These are phyloP conservation scores for Ictalurus furcatus DNA, from an alignment of 2,113 vertebrate genomes.

Conservation along the genomic window DNA sequence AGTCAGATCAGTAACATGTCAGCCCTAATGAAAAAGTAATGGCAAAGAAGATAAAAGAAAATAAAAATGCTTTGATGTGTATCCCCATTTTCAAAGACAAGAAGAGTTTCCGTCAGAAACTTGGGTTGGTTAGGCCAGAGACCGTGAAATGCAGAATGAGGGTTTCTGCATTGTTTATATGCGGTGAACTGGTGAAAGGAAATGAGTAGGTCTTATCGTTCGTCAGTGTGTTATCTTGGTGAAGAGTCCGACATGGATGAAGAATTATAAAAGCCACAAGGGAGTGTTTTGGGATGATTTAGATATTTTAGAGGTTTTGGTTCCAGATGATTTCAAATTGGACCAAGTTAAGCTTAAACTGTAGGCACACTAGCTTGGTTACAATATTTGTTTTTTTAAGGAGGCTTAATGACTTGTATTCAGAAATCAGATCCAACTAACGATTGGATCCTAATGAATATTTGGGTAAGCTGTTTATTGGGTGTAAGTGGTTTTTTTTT, in stretches of 20 bases:
- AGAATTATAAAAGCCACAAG: not conserved
- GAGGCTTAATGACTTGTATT: not conserved
- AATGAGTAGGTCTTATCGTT: constrained; percentile 7
- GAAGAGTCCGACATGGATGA: not conserved
- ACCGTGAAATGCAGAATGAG: constrained; percentile 1
- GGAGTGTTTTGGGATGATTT: not conserved
- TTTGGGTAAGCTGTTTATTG: not conserved
- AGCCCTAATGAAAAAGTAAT: not conserved
- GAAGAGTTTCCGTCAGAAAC: not conserved
- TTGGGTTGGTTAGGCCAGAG: constrained; percentile 7
- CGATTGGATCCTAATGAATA: not conserved
- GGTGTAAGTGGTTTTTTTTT: not conserved
- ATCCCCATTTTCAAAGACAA: not conserved
- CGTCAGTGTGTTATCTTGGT: not conserved
- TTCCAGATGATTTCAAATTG: not conserved
- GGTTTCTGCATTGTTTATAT: constrained; percentile 1
- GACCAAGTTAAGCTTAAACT: not conserved
- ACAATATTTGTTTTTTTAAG: not conserved
- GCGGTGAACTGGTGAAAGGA: constrained; percentile 10
- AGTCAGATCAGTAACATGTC: constrained; percentile 14
- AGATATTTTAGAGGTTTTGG: not conserved
- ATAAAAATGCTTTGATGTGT: constrained; percentile 57
- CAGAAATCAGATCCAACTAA: not conserved
- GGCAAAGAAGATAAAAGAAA: constrained; percentile 61
- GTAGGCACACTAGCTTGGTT: not conserved